Conservation (phyloP, 2,888 invertebrate genomes). For the Odontocolon sp. region DNA sequence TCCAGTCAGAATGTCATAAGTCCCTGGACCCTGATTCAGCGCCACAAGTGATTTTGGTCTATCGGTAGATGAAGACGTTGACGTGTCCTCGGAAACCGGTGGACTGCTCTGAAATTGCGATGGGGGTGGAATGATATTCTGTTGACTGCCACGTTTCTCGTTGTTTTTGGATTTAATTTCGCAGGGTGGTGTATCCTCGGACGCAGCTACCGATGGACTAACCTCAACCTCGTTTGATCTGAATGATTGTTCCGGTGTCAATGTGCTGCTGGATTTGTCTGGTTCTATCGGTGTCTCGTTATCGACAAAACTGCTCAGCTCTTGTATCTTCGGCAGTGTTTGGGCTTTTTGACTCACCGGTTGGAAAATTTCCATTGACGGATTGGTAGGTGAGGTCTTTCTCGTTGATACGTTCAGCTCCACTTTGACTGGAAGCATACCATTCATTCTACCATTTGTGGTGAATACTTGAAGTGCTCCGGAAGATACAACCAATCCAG, state of each 20-base stretch:
- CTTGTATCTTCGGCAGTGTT: slow-evolving; percentile 85
- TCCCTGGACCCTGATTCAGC: slow-evolving; percentile 82
- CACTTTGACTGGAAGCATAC: slow-evolving; percentile 70
- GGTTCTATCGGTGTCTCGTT: slow-evolving; percentile 82
- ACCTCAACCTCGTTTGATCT: slow-evolving; percentile 66
- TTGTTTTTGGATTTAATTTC: slow-evolving; percentile 66
- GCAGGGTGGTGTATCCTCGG: slow-evolving; percentile 70
- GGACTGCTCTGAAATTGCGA: slow-evolving; percentile 88
- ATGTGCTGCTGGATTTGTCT: slow-evolving; percentile 77
- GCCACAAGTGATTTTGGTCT: slow-evolving; percentile 71
- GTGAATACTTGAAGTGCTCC: slow-evolving; percentile 82
- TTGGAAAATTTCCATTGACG: slow-evolving; percentile 64
- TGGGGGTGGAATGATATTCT: slow-evolving; percentile 89
- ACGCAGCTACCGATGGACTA: slow-evolving; percentile 53
- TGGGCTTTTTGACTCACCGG: slow-evolving; percentile 75
- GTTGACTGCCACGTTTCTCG: slow-evolving; percentile 72
- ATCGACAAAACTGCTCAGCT: slow-evolving; percentile 84
- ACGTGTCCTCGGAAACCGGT: slow-evolving; percentile 84
- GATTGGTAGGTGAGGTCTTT: slow-evolving; percentile 78
- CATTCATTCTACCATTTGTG: slow-evolving; percentile 74
- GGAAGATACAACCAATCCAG: slow-evolving; percentile 87
- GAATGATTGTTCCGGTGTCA: slow-evolving; percentile 78
- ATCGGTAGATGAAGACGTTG: slow-evolving; percentile 74
- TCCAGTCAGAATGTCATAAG: slow-evolving; percentile 89
- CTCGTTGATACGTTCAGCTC: slow-evolving; percentile 67